Percentiles rank a stretch among this genome's conserved stretches.
Evolutionary conservation across 2,797 vertebrate genomes (phyloP).

Genomic region (Setipinna tenuifilis): DNA sequence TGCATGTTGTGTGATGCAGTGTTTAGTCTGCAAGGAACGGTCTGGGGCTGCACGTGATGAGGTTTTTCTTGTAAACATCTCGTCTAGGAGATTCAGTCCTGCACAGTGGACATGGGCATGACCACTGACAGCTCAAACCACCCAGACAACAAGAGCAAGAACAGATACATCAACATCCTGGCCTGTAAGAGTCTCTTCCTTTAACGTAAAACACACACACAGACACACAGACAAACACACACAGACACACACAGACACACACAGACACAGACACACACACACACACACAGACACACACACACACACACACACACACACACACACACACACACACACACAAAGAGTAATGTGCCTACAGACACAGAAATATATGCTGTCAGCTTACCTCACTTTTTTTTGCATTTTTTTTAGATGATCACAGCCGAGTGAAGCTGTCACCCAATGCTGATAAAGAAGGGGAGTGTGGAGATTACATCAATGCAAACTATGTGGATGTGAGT

Average conservation of each 20-base stretch:
- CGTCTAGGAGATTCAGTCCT: conserved; percentile 91
- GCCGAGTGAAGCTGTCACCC: conserved; percentile 89
- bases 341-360: neutral
- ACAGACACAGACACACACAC: neutral
- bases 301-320: neutral
- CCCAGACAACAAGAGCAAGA: conserved; percentile 96
- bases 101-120: conserved; percentile 90
- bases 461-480: conserved; percentile 94
- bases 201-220: conserved; percentile 26
- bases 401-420: conserved; percentile 86
- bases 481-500: conserved; percentile 95
- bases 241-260: neutral
- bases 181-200: conserved; percentile 79
- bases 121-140: conserved; percentile 92
- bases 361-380: neutral
- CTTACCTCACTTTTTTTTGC: neutral
- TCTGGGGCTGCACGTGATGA: neutral
- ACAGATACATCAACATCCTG: conserved; percentile 95
- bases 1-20: neutral
- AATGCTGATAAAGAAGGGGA: conserved; percentile 87
- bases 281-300: neutral
- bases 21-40: neutral
- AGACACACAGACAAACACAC: conserved; percentile 16
- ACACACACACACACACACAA: neutral
- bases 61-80: neutral